phyloP scores from a whole-genome alignment of 2,113 vertebrate species.

The Corvus hawaiiensis region DNA sequence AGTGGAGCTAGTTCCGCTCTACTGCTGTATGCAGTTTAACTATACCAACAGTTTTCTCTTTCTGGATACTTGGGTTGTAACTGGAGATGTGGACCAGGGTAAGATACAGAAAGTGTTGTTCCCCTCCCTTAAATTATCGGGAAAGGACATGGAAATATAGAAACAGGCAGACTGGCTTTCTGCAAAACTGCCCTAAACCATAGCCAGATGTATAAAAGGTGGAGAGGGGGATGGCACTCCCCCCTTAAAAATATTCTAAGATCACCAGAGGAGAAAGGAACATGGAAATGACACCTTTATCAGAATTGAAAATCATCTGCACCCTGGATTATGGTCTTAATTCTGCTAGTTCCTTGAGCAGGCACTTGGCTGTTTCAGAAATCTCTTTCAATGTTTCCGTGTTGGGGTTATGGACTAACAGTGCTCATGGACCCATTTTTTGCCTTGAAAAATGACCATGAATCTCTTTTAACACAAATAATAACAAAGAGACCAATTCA shows the following conservation, averaged over 20 bases:
- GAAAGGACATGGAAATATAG: not conserved
- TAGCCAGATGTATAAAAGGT: not conserved
- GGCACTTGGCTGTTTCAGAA: not conserved
- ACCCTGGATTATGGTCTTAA: not conserved
- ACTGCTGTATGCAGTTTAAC: not conserved
- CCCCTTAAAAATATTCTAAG: not conserved
- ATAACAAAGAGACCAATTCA: not conserved
- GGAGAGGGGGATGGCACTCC: fast-evolving
- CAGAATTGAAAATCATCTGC: not conserved
- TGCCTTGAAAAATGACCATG: not conserved
- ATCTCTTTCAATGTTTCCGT: not conserved
- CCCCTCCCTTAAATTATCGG: not conserved
- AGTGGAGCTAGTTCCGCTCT: not conserved
- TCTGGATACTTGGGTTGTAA: not conserved
- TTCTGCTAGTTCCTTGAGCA: not conserved
- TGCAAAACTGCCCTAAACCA: not conserved
- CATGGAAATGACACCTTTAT: not conserved
- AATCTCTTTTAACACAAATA: not conserved
- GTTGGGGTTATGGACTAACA: not conserved
- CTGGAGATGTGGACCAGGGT: not conserved
- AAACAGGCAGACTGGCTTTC: not conserved
- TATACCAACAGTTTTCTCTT: not conserved
- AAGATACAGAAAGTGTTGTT: not conserved
- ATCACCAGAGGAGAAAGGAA: not conserved
- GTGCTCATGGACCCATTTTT: not conserved